A percentile compares a stretch with the other conserved stretches of the same genome.
Evolutionary conservation across 1,140 invertebrate species (phyloP).

Genomic region (Trialeurodes vaporariorum): DNA sequence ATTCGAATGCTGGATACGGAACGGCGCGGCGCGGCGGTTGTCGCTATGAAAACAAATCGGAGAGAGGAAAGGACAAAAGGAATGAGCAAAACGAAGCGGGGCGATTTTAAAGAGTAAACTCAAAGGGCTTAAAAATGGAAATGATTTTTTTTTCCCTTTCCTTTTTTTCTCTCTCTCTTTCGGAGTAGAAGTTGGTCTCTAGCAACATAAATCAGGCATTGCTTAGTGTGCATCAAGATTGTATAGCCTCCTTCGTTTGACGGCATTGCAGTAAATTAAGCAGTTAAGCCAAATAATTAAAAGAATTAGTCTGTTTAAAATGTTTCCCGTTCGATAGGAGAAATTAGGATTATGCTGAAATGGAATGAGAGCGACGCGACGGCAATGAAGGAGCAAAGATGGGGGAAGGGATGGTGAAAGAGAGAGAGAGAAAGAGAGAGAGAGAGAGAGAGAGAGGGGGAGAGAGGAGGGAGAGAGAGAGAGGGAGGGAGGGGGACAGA

Average conservation of each 20-base stretch:
- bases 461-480: background rate
- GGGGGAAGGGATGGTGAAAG: background rate
- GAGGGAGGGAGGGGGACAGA: background rate
- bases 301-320: slow-evolving; percentile 1
- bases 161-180: no score
- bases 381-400: no score
- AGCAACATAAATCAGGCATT: background rate
- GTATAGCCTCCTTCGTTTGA: background rate
- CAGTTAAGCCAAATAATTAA: background rate
- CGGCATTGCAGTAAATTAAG: background rate
- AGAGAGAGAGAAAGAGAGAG: background rate
- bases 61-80: background rate
- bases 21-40: no score
- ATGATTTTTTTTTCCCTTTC: background rate
- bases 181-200: background rate
- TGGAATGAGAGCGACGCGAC: background rate
- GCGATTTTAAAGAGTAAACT: background rate
- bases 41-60: no score
- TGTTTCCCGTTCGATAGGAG: background rate
- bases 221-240: background rate
- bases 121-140: background rate
- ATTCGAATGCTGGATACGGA: no score
- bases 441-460: background rate
- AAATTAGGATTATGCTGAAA: background rate
- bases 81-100: background rate